Percentiles rank a stretch among this genome's conserved stretches.
These are phyloP conservation scores for Staurois parvus DNA, from an alignment of 2,797 vertebrate genomes.

Conservation along the genomic window DNA sequence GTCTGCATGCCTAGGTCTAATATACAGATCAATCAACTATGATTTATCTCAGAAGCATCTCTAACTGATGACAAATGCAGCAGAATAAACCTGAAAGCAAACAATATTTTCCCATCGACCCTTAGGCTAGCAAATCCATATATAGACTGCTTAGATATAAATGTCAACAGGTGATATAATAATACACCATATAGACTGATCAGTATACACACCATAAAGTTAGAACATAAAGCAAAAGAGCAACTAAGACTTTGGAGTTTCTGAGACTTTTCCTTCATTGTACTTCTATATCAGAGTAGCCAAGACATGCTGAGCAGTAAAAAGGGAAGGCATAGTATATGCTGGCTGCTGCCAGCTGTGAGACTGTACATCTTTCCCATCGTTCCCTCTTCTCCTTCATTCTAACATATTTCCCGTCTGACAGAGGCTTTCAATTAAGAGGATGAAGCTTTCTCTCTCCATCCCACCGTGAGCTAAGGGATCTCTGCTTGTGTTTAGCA, in stretches of 20 bases:
- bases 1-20: too few species aligned
- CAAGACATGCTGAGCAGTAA: background rate
- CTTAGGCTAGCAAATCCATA: too few species aligned
- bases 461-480: constrained; percentile 44
- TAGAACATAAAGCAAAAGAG: background rate
- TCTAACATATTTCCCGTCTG: constrained; percentile 11
- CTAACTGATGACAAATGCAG: too few species aligned
- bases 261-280: background rate
- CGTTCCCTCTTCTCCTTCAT: background rate
- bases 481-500: constrained; percentile 50
- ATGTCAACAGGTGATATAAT: too few species aligned
- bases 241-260: background rate
- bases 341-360: background rate
- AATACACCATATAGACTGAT: background rate
- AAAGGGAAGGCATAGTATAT: background rate
- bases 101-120: too few species aligned
- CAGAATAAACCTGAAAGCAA: too few species aligned
- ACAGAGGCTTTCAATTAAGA: constrained; percentile 58
- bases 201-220: background rate
- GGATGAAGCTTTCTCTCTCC: constrained; percentile 25
- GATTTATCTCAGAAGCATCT: too few species aligned
- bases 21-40: too few species aligned
- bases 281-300: background rate
- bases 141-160: too few species aligned
- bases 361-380: constrained; percentile 15